Conservation (phyloP, 2,113 vertebrate species). For the Upupa epops region DNA sequence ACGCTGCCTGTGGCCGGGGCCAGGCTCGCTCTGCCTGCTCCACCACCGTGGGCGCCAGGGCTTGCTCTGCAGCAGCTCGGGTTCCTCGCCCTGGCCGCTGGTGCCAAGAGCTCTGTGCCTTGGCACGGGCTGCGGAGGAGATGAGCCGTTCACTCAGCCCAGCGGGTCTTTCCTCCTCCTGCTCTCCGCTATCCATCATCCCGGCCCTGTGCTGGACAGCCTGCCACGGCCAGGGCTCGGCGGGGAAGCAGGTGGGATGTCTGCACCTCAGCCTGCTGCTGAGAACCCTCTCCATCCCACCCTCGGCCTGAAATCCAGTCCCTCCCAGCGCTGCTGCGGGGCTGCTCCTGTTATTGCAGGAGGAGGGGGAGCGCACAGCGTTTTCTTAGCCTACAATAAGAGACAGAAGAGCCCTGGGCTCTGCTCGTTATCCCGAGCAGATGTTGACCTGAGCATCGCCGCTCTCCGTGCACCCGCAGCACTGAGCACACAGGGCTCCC, state of each 20-base stretch:
- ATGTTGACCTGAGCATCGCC: neutral
- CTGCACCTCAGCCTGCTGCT: neutral
- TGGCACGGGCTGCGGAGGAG: neutral
- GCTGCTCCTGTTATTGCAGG: neutral
- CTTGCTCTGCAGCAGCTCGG: neutral
- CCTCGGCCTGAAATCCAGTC: neutral
- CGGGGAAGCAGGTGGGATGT: neutral
- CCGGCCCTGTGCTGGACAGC: neutral
- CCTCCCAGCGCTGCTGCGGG: neutral
- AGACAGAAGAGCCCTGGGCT: neutral
- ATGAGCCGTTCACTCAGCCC: neutral
- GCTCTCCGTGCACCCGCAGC: neutral
- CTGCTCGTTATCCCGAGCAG: neutral
- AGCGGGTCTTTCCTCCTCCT: neutral
- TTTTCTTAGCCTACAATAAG: neutral
- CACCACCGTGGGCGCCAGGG: neutral
- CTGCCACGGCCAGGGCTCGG: neutral
- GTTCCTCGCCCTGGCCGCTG: accelerated
- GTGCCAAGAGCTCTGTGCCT: neutral
- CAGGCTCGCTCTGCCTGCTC: neutral
- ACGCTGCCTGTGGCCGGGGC: accelerated
- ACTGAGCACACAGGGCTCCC: neutral
- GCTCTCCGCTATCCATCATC: neutral
- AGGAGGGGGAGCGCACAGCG: neutral
- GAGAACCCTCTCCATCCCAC: neutral